Percentiles rank a stretch among this genome's conserved stretches.
Conservation (phyloP, 2,113 vertebrate genomes). For the Romanogobio albipinnatus region DNA sequence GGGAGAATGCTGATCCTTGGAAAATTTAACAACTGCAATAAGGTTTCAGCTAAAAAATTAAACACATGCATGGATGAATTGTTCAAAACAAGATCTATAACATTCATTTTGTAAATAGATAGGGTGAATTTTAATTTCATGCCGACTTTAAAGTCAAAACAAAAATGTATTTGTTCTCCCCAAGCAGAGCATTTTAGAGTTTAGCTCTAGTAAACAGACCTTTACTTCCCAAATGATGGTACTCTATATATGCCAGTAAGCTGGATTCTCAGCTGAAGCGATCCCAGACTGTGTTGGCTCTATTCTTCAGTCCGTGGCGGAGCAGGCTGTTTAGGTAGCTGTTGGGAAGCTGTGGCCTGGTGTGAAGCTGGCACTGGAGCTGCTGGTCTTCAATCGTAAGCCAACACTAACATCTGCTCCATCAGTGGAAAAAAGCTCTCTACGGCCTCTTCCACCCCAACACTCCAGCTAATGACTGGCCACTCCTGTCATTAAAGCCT, state of each 20-base stretch:
- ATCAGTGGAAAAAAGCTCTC: conserved; percentile 66
- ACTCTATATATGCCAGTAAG: background rate
- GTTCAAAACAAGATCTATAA: too few relatives aligned
- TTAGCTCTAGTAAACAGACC: background rate
- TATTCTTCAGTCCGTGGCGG: conserved; percentile 54
- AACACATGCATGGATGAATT: too few relatives aligned
- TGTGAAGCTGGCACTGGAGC: conserved; percentile 67
- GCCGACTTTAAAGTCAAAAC: background rate
- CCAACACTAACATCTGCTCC: conserved; percentile 76
- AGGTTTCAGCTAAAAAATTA: too few relatives aligned
- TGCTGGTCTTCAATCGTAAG: conserved; percentile 53
- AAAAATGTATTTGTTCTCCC: background rate
- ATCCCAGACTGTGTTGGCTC: background rate
- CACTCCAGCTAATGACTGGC: conserved; percentile 71
- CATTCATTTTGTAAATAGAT: background rate
- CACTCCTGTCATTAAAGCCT: conserved; percentile 45
- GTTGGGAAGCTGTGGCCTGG: conserved; percentile 70
- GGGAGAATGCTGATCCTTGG: too few relatives aligned
- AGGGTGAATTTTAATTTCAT: too few relatives aligned
- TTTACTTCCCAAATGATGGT: background rate
- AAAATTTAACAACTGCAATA: too few relatives aligned
- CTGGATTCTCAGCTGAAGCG: background rate
- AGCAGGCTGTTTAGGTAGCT: conserved; percentile 72
- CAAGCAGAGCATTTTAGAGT: background rate
- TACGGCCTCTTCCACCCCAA: conserved; percentile 59